Evolutionary conservation across 2,888 invertebrate genomes (phyloP).

Genomic region (Dicyrtoma fusca): DNA sequence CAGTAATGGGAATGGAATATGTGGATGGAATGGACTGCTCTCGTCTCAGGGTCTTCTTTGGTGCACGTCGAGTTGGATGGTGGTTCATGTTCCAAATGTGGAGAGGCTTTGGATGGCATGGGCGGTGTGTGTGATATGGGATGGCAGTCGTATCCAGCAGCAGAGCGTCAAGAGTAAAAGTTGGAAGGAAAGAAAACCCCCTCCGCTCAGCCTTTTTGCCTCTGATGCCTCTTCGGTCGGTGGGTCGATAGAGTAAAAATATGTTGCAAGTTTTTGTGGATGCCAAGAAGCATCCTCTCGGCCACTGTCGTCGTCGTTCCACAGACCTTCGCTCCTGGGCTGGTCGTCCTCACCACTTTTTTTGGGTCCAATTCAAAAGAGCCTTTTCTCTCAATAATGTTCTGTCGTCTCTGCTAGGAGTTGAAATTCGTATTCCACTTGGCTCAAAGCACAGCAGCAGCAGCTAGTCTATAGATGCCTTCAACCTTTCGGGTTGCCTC

Average conservation of each 20-base stretch:
- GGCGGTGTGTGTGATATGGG: background rate
- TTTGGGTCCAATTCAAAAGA: slow-evolving; percentile 7
- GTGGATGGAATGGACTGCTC: background rate
- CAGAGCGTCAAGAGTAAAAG: background rate
- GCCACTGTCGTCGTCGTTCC: slow-evolving; percentile 7
- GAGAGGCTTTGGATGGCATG: background rate
- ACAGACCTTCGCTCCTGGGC: background rate
- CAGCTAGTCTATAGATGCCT: too few species aligned
- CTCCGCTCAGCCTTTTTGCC: slow-evolving; percentile 17
- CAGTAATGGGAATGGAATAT: background rate
- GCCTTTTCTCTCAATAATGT: background rate
- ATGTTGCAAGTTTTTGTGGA: too few species aligned
- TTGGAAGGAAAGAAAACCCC: background rate
- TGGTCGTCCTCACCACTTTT: too few species aligned
- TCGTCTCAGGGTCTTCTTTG: background rate
- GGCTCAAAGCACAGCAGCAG: background rate
- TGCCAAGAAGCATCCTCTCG: slow-evolving; percentile 29
- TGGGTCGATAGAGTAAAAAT: background rate
- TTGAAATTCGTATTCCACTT: too few species aligned
- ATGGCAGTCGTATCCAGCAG: too few species aligned
- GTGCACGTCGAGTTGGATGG: background rate
- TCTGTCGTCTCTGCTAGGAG: background rate
- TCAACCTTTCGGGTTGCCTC: too few species aligned
- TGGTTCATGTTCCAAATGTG: background rate
- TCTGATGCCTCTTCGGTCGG: slow-evolving; percentile 23